These are phyloP conservation scores for Girardia tigrina DNA, from an alignment of 2,888 invertebrate genomes.

Conservation along the genomic window DNA sequence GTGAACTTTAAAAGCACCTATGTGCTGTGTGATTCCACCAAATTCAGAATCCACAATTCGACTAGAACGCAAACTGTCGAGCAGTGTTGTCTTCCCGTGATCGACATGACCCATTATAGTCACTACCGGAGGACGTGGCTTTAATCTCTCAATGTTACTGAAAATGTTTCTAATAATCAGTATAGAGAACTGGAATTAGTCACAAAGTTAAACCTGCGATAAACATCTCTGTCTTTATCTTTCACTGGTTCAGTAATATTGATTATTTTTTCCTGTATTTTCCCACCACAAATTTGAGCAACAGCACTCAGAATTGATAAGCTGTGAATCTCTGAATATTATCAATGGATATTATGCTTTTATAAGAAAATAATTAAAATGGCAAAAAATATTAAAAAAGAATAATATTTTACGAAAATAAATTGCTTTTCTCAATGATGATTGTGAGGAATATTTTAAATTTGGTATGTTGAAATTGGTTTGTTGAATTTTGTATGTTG, in stretches of 20 bases:
- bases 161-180: neutral
- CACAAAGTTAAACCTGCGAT: neutral
- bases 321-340: neutral
- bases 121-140: conserved; percentile 68
- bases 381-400: too few relatives aligned
- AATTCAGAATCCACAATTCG: conserved; percentile 77
- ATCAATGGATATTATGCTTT: too few relatives aligned
- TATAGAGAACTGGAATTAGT: neutral
- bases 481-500: too few relatives aligned
- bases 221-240: neutral
- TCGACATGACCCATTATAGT: conserved; percentile 99
- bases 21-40: conserved; percentile 96
- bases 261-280: neutral
- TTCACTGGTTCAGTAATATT: neutral
- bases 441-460: too few relatives aligned
- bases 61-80: conserved; percentile 72
- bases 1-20: conserved; percentile 72
- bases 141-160: conserved; percentile 14
- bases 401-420: too few relatives aligned
- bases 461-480: too few relatives aligned
- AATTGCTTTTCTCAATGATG: too few relatives aligned
- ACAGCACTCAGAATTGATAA: neutral
- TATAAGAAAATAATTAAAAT: too few relatives aligned
- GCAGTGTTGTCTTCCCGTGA: conserved; percentile 91
- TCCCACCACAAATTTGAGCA: neutral